phyloP scores from a whole-genome alignment of 2,113 vertebrate genomes.

The Malurus alboscapulatus region DNA sequence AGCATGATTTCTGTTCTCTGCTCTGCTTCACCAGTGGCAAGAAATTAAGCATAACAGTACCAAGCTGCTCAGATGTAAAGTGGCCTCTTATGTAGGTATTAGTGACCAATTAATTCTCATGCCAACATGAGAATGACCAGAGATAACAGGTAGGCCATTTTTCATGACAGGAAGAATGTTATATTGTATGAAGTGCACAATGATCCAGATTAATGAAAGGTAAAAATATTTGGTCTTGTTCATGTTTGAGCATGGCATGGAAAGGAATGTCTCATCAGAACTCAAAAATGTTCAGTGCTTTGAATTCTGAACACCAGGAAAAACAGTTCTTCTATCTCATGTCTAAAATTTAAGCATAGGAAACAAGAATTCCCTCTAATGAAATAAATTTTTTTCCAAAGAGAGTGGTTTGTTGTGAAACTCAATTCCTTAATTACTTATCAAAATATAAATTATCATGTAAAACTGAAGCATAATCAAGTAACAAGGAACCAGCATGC shows the following conservation, averaged over 20 bases:
- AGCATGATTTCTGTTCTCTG: not conserved
- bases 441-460: conserved; percentile 25
- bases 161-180: not conserved
- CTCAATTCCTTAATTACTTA: conserved; percentile 49
- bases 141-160: not conserved
- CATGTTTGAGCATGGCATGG: not conserved
- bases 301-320: not conserved
- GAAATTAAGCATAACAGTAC: not conserved
- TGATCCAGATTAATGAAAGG: not conserved
- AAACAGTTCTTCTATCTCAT: conserved; percentile 30
- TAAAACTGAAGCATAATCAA: conserved; percentile 43
- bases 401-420: not conserved
- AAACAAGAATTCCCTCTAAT: not conserved
- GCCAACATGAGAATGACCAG: not conserved
- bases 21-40: not conserved
- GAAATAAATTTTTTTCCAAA: not conserved
- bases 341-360: conserved; percentile 29
- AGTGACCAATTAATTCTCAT: not conserved
- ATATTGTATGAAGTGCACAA: not conserved
- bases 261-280: not conserved
- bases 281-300: not conserved
- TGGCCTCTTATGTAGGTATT: not conserved
- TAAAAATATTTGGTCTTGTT: not conserved
- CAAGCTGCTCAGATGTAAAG: not conserved
- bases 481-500: not conserved